A percentile compares a stretch with the other conserved stretches of the same genome.
phyloP scores from a whole-genome alignment of 2,113 vertebrate species.

The Glaucomys volans region DNA sequence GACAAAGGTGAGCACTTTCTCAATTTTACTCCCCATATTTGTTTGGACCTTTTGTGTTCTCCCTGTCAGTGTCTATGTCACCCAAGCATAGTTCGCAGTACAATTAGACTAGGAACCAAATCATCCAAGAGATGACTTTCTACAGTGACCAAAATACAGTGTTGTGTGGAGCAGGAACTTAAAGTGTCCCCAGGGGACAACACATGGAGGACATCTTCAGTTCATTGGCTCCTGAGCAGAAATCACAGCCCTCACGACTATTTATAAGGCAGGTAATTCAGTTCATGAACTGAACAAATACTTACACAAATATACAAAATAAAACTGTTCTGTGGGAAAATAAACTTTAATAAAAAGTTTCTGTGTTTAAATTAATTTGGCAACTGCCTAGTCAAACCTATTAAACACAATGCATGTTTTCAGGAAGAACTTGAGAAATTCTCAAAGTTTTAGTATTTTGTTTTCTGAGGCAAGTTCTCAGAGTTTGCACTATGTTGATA shows the following conservation, averaged over 20 bases:
- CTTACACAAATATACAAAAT: neutral
- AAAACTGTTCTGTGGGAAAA: neutral
- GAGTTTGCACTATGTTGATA: neutral
- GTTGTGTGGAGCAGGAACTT: neutral
- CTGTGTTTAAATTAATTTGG: neutral
- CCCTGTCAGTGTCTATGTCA: neutral
- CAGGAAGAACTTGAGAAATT: neutral
- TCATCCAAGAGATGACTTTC: neutral
- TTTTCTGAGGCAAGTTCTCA: neutral
- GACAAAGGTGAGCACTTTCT: neutral
- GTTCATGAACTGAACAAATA: neutral
- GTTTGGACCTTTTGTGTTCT: neutral
- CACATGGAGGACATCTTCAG: neutral
- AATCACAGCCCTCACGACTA: neutral
- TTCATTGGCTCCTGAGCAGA: neutral
- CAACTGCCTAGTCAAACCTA: neutral
- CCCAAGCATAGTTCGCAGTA: neutral
- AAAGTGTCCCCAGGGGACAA: neutral
- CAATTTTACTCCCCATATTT: neutral
- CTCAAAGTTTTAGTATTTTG: conserved; percentile 34
- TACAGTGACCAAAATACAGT: neutral
- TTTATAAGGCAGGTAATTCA: neutral
- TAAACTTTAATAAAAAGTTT: neutral
- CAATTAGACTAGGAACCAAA: neutral
- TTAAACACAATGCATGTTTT: neutral